Percentiles rank a stretch among this genome's conserved stretches.
These are phyloP conservation scores for Ectropis crepuscularia DNA, from an alignment of 2,888 invertebrate species.

Conservation along the genomic window DNA sequence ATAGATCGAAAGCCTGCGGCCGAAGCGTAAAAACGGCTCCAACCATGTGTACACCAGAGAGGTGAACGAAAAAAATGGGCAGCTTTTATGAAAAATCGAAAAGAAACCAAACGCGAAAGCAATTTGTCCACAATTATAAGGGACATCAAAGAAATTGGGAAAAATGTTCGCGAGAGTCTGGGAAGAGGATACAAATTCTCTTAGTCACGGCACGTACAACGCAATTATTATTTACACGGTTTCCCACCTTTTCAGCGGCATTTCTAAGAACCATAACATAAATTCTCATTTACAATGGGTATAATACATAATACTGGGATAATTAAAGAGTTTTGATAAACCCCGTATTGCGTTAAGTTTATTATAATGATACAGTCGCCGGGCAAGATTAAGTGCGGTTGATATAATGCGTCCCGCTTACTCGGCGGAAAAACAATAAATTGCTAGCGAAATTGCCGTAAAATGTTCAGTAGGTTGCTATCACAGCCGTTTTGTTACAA, in stretches of 20 bases:
- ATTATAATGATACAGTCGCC: slow-evolving; percentile 38
- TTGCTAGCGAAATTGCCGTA: slow-evolving; percentile 54
- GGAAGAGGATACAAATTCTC: slow-evolving; percentile 39
- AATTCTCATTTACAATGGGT: background rate
- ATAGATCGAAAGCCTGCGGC: slow-evolving; percentile 47
- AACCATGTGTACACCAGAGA: slow-evolving; percentile 21
- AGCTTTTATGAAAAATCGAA: slow-evolving; percentile 37
- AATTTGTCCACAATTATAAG: slow-evolving; percentile 49
- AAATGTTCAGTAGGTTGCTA: slow-evolving; percentile 52
- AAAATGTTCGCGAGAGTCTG: slow-evolving; percentile 43
- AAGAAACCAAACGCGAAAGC: slow-evolving; percentile 35
- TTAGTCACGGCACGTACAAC: slow-evolving; percentile 35
- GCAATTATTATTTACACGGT: slow-evolving; percentile 19
- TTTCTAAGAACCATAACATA: slow-evolving; percentile 2
- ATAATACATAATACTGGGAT: background rate
- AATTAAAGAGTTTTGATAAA: slow-evolving; percentile 21
- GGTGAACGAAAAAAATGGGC: slow-evolving; percentile 30
- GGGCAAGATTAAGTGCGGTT: slow-evolving; percentile 33
- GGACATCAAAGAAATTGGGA: slow-evolving; percentile 47
- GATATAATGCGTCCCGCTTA: slow-evolving; percentile 37
- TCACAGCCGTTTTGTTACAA: slow-evolving; percentile 49
- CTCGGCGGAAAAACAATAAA: slow-evolving; percentile 51
- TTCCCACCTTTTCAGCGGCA: slow-evolving; percentile 11
- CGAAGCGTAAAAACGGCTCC: slow-evolving; percentile 40
- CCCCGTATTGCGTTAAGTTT: slow-evolving; percentile 30